These are phyloP conservation scores for Melanotaenia trifasciata DNA, from an alignment of 2,797 vertebrate species.

Conservation along the genomic window DNA sequence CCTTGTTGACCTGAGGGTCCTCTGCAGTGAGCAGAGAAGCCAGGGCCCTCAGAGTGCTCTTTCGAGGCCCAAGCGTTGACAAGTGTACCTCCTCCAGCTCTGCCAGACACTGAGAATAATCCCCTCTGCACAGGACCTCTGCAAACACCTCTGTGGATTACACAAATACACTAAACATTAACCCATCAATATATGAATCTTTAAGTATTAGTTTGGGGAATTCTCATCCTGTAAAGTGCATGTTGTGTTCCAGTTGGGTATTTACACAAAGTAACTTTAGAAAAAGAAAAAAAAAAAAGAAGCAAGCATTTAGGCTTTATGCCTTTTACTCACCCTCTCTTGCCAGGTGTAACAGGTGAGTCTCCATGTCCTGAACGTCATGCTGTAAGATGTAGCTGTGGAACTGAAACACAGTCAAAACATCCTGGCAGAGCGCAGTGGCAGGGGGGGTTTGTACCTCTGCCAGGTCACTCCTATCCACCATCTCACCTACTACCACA, in stretches of 20 bases:
- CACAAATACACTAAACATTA: slow-evolving; percentile 11
- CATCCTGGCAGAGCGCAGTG: slow-evolving; percentile 85
- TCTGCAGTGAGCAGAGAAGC: slow-evolving; percentile 88
- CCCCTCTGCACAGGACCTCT: slow-evolving; percentile 84
- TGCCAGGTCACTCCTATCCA: slow-evolving; percentile 87
- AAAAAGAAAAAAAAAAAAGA: too few relatives aligned
- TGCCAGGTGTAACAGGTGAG: slow-evolving; percentile 88
- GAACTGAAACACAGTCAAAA: slow-evolving; percentile 95
- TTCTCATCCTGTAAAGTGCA: background rate
- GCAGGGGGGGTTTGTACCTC: slow-evolving; percentile 67
- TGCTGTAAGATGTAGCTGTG: slow-evolving; percentile 88
- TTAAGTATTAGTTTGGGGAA: background rate
- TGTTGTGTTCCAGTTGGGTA: background rate
- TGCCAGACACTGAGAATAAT: slow-evolving; percentile 78
- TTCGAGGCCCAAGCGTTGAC: slow-evolving; percentile 83
- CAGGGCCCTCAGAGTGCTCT: slow-evolving; percentile 86
- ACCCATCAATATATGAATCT: background rate
- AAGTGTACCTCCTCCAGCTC: slow-evolving; percentile 83
- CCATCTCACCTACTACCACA: slow-evolving; percentile 91
- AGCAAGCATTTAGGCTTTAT: background rate
- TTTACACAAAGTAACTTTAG: background rate
- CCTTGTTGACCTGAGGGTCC: slow-evolving; percentile 84
- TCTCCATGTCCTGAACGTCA: slow-evolving; percentile 87
- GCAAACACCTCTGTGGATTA: slow-evolving; percentile 82
- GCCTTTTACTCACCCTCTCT: slow-evolving; percentile 86